Conservation (phyloP, 2,888 invertebrate species). For the Ischnus inquisitorius region DNA sequence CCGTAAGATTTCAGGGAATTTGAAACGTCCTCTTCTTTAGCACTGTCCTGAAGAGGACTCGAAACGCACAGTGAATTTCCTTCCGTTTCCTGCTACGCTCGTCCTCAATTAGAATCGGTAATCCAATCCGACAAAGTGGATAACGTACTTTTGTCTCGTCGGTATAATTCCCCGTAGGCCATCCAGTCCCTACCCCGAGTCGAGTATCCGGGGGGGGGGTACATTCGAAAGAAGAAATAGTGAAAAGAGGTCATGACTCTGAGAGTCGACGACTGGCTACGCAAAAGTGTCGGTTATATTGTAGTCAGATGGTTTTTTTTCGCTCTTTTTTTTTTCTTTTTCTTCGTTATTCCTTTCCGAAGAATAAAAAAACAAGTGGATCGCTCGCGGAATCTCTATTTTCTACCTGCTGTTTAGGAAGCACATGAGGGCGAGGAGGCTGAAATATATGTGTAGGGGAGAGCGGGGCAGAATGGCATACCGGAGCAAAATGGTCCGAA, state of each 20-base stretch:
- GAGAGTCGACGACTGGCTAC: background rate
- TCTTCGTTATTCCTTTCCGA: background rate
- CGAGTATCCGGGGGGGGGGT: background rate
- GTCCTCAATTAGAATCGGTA: slow-evolving; percentile 55
- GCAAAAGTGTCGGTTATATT: background rate
- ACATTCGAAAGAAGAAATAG: background rate
- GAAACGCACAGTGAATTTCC: slow-evolving; percentile 18
- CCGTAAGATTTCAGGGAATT: too few relatives aligned
- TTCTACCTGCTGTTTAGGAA: background rate
- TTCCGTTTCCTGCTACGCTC: slow-evolving; percentile 11
- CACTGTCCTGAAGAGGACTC: background rate
- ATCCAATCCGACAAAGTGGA: slow-evolving; percentile 60
- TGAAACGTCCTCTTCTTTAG: too few relatives aligned
- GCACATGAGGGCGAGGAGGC: background rate
- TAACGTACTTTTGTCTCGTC: slow-evolving; percentile 30
- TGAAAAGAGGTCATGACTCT: background rate
- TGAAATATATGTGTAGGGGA: background rate
- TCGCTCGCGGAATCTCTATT: slow-evolving; percentile 40
- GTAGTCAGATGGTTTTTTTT: background rate
- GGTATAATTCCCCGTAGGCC: slow-evolving; percentile 19
- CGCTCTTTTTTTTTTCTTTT: slow-evolving; percentile 12
- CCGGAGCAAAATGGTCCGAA: too few relatives aligned
- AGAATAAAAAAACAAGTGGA: slow-evolving; percentile 9
- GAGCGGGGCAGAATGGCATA: too few relatives aligned
- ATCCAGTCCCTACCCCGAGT: background rate